These are phyloP conservation scores for Anolis carolinensis DNA, from an alignment of 2,113 vertebrate species.

Conservation along the genomic window DNA sequence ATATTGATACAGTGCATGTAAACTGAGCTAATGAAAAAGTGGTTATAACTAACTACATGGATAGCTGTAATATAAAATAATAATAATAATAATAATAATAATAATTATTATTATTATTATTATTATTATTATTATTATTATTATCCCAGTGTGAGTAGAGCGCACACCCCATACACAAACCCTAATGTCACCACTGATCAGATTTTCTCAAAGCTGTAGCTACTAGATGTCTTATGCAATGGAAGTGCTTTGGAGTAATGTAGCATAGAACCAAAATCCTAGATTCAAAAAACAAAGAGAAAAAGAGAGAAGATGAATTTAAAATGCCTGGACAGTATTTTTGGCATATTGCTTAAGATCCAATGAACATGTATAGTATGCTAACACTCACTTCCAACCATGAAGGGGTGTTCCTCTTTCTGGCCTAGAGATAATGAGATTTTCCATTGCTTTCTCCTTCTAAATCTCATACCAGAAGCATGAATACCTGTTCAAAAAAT, in stretches of 20 bases:
- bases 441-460: constrained; percentile 38
- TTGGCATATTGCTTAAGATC: constrained; percentile 48
- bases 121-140: no score
- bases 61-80: no score
- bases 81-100: no score
- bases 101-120: no score
- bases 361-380: constrained; percentile 43
- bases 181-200: not conserved
- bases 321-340: constrained; percentile 57
- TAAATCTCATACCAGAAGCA: constrained; percentile 47
- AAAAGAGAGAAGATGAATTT: constrained; percentile 46
- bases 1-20: no score
- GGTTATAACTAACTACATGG: no score
- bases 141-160: no score
- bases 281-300: not conserved
- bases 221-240: not conserved
- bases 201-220: not conserved
- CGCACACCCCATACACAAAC: no score
- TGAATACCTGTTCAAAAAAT: constrained; percentile 31
- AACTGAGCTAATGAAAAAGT: no score
- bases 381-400: constrained; percentile 56
- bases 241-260: not conserved
- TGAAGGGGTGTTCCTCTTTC: constrained; percentile 50
- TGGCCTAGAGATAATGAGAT: constrained; percentile 55
- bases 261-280: not conserved